Base-by-base conservation (phyloP, 2,797 vertebrate genomes). In the Balearica regulorum region DNA sequence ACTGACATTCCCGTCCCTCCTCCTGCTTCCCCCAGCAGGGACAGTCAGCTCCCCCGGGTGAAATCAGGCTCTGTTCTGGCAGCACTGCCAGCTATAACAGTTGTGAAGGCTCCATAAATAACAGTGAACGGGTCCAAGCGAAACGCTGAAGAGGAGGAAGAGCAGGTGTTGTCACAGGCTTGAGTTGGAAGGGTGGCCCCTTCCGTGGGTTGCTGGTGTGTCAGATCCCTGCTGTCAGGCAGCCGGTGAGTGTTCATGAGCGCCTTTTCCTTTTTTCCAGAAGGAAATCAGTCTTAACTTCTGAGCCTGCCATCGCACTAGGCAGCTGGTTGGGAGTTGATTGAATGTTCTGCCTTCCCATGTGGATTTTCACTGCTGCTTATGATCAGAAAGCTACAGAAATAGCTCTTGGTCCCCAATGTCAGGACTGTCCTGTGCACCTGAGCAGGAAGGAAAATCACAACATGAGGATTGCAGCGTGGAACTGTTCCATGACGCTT, bases 41-140 rank as follows among this genome's bases (percentile, higher is more conserved):
- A 54, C 91, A 93, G 68, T 20, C 85, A 77, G 7, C 90, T 93
- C 43, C 70, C 76, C 24, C 0, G 1, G 31, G 64, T 83, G 70
- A 87, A 73, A 73, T 37, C 68, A 51, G 75, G 71, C 83, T 83
- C 75, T 77, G 86, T 89, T 93, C 53, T 71, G 70, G 78, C 88
- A 93, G 77, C 78, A 43, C 24, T 3, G 2, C 44, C 75, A 16
- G 71, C 69, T 24, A 2, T 3, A 75, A 14, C 92, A 95, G 86
- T 83, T 96, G 90, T 94, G 88, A 51, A 24, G 87, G 33, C 81
- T 83, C 91, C 90, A 51, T 49, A 89, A 96, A 92, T 94, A 91
- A 82, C 90, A 82, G 60, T 41, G 76, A 62, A 71, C 28, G 73
- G 77, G 26, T 35, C 75, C 49, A 6, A 85, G 86, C 0, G 3